Evolutionary conservation across 2,113 vertebrate genomes (phyloP).

Genomic region (Bungarus multicinctus): DNA sequence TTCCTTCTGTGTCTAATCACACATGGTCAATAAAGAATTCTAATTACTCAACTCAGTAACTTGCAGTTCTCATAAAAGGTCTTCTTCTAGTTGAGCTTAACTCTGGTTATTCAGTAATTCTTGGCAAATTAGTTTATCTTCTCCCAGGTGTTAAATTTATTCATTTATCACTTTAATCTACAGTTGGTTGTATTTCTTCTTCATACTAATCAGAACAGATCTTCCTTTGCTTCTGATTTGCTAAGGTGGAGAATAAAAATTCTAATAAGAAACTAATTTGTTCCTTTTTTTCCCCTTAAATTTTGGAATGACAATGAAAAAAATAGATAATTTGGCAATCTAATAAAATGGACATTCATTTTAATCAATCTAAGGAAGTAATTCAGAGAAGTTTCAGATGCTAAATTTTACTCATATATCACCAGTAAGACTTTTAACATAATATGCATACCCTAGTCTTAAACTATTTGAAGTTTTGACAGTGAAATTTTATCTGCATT

Average conservation of each 20-base stretch:
- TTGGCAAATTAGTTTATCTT: neutral
- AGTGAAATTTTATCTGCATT: neutral
- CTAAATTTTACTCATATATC: constrained; percentile 8
- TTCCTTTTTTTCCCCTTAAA: neutral
- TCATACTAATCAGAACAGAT: neutral
- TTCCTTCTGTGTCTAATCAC: too few species aligned
- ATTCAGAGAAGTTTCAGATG: neutral
- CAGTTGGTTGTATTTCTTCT: neutral
- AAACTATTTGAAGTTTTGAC: neutral
- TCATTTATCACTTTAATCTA: neutral
- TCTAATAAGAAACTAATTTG: neutral
- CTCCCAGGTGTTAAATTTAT: neutral
- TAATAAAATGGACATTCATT: neutral
- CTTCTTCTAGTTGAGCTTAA: neutral
- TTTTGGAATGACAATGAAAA: constrained; percentile 2
- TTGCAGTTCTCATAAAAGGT: neutral
- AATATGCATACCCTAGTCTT: neutral
- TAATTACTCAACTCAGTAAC: neutral
- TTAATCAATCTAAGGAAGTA: neutral
- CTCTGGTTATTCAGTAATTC: neutral
- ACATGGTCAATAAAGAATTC: too few species aligned
- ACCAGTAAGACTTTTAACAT: constrained; percentile 25
- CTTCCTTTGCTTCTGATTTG: neutral
- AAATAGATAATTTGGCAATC: constrained; percentile 11
- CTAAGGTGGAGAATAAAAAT: neutral